Evolutionary conservation across 2,888 invertebrate species (phyloP).

Genomic region (Brassicogethes aeneus): DNA sequence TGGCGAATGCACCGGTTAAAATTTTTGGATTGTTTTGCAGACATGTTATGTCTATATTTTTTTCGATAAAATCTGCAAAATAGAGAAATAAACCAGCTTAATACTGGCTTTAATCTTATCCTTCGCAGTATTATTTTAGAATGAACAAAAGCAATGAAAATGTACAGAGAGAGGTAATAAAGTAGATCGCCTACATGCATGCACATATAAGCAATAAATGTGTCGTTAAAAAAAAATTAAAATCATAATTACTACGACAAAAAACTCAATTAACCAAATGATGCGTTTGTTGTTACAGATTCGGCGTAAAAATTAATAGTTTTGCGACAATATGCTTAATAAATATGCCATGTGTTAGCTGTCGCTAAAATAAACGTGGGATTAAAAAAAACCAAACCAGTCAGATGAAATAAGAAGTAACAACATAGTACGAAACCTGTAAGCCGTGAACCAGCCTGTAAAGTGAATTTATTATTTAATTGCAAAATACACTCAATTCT

Average conservation of each 20-base stretch:
- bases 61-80: no score
- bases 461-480: constrained; percentile 4
- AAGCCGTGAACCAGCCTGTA: constrained; percentile 14
- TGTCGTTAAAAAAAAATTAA: no score
- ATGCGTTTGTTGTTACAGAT: no score
- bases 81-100: neutral
- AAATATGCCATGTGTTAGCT: constrained; percentile 24
- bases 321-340: constrained; percentile 24
- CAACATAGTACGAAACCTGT: constrained; percentile 15
- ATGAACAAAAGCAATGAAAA: neutral
- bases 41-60: no score
- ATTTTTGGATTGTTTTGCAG: no score
- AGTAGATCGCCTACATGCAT: neutral
- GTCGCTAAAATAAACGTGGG: constrained; percentile 26
- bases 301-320: constrained; percentile 15
- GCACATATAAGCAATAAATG: no score
- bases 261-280: no score
- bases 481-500: no score
- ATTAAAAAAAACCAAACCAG: constrained; percentile 22
- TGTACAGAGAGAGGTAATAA: neutral
- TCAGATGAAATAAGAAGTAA: constrained; percentile 21
- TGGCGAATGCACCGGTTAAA: no score
- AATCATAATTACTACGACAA: no score
- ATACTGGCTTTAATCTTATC: neutral
- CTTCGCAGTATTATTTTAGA: neutral